These are phyloP conservation scores for Podabrus alpinus DNA, from an alignment of 2,888 invertebrate species.

Conservation along the genomic window DNA sequence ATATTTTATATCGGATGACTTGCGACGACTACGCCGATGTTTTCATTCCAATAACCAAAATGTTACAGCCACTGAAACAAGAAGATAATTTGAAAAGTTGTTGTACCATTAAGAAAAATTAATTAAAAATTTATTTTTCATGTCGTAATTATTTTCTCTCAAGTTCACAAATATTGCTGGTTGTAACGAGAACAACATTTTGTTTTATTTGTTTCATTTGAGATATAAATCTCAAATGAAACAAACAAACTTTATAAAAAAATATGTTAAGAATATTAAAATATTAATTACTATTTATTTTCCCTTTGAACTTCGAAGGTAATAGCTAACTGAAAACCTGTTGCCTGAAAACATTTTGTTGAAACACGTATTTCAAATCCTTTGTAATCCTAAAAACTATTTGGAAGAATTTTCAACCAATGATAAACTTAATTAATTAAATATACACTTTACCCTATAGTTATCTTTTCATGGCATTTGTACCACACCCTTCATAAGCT, in stretches of 20 bases:
- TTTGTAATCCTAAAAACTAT: background rate
- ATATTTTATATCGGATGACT: background rate
- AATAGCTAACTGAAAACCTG: no score
- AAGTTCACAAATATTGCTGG: background rate
- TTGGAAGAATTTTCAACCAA: background rate
- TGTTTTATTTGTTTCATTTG: no score
- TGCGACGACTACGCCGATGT: background rate
- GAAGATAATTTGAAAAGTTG: background rate
- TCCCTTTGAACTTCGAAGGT: background rate
- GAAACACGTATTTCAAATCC: background rate
- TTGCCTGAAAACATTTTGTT: background rate
- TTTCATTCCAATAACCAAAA: background rate
- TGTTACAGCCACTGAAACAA: conserved; percentile 2
- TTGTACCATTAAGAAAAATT: background rate
- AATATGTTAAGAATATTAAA: background rate
- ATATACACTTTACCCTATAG: no score
- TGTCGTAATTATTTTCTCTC: background rate
- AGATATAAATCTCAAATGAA: background rate
- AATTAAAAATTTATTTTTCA: background rate
- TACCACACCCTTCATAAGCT: background rate
- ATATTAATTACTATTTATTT: background rate
- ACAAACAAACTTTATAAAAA: background rate
- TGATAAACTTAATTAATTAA: background rate
- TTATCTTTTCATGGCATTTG: background rate
- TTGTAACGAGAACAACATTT: background rate